Evolutionary conservation across 2,888 invertebrate genomes (phyloP), one percentile per base, ranked within the genome.

Genomic region (Microchrysa polita): DNA sequence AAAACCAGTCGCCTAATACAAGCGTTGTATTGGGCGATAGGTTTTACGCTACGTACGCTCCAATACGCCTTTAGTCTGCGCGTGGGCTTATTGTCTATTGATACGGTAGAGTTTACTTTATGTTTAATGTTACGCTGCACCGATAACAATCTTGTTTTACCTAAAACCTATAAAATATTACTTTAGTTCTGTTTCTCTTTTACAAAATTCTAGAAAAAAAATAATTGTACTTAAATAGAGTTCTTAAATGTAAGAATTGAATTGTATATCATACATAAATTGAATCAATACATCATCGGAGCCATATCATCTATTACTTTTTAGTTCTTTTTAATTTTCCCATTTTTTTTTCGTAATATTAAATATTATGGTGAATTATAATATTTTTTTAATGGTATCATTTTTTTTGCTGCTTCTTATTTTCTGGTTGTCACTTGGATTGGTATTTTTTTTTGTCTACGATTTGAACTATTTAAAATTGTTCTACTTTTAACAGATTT

Each of bases 161-260:
- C n/a, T 61, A 61, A 22, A 61, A 16, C 61, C 61, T 61, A 61
- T 40, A 40, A 57, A 61, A 34, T 34, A 61, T n/a, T n/a, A n/a
- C n/a, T n/a, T n/a, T n/a, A n/a, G n/a, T n/a, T n/a, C n/a, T n/a
- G n/a, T n/a, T n/a, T n/a, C n/a, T n/a, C 40, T 61, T 61, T 40
- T 61, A 61, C 61, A 61, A 23, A 22, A 22, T 59, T 40, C 61
- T 61, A 61, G 40, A 61, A 61, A 61, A 61, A 34, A 61, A 61
- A 34, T 61, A 40, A 18, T 14, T 61, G 40, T 16, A 23, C 40
- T 40, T 18, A 59, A 59, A 59, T 59, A 14, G 14, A 23, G 2
- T 5, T n/a, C 59, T 59, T 59, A 59, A 14, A 59, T 23, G 1
- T 61, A n/a, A 22, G 27, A 34, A 34, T 34, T 34, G n/a, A 34